Percentiles rank a stretch among this genome's conserved stretches.
These are phyloP conservation scores for Aphelenchoides bicaudatus DNA, from an alignment of 2,888 invertebrate genomes.

Conservation along the genomic window DNA sequence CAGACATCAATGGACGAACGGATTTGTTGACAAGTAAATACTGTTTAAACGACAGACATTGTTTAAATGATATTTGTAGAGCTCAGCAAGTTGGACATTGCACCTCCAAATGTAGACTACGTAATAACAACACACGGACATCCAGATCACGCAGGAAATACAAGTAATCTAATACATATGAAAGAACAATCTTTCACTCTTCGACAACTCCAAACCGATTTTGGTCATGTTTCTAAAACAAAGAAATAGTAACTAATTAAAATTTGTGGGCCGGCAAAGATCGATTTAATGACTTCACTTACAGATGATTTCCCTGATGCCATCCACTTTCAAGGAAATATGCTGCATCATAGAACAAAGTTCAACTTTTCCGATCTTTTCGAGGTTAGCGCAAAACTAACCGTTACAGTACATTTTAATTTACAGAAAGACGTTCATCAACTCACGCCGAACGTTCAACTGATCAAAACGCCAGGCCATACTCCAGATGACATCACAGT, in stretches of 20 bases:
- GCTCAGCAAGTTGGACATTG: constrained; percentile 35
- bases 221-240: constrained; percentile 36
- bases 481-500: constrained; percentile 57
- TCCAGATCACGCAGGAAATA: constrained; percentile 50
- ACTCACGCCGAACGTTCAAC: constrained; percentile 46
- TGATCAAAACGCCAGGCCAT: constrained; percentile 52
- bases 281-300: too few relatives aligned
- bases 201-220: too few relatives aligned
- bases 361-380: constrained; percentile 44
- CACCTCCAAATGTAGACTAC: constrained; percentile 49
- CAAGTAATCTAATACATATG: constrained; percentile 42
- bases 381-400: constrained; percentile 22
- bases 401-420: neutral
- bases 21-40: constrained; percentile 44
- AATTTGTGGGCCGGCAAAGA: too few relatives aligned
- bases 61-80: constrained; percentile 28
- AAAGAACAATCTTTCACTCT: constrained; percentile 45
- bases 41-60: neutral
- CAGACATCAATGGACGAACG: constrained; percentile 56
- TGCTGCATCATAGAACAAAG: constrained; percentile 42
- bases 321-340: constrained; percentile 38
- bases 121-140: constrained; percentile 59
- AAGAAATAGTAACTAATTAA: neutral
- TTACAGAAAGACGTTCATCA: constrained; percentile 43
- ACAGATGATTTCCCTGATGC: constrained; percentile 35